A percentile compares a stretch with the other conserved stretches of the same genome.
These are phyloP conservation scores for Phymorhynchus buccinoides DNA, from an alignment of 1,140 invertebrate genomes.

Conservation along the genomic window DNA sequence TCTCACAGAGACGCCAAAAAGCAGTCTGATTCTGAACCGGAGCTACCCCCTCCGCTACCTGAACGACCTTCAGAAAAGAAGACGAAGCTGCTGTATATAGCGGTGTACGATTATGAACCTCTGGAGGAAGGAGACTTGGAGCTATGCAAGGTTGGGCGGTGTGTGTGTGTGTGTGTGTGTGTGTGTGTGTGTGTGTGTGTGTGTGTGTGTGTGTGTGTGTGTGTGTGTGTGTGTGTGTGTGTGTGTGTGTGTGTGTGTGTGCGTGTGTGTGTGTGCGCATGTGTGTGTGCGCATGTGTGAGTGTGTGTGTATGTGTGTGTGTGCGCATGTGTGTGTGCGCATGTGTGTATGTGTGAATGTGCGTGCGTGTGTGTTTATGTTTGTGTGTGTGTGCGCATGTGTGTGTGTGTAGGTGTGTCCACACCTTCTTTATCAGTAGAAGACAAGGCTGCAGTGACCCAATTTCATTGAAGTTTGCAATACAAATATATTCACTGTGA, in stretches of 20 bases:
- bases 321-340: background rate
- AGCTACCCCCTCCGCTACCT: too few relatives aligned
- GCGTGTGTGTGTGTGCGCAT: constrained; percentile 21
- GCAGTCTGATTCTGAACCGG: too few relatives aligned
- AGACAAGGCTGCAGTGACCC: too few relatives aligned
- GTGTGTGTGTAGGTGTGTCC: constrained; percentile 12
- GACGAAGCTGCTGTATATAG: too few relatives aligned
- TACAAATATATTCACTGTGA: too few relatives aligned
- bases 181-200: background rate
- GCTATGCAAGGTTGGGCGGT: too few relatives aligned
- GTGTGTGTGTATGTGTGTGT: background rate
- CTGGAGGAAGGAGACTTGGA: too few relatives aligned
- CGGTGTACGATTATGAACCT: too few relatives aligned
- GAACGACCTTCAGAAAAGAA: too few relatives aligned
- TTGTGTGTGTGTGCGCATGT: background rate
- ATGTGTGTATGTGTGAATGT: background rate
- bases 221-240: constrained; percentile 11
- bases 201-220: constrained; percentile 24
- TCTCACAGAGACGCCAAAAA: too few relatives aligned
- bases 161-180: constrained; percentile 21
- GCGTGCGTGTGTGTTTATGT: background rate
- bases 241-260: background rate
- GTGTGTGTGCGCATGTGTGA: constrained; percentile 2
- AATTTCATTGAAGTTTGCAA: too few relatives aligned
- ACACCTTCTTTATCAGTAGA: too few relatives aligned